Evolutionary conservation across 2,888 invertebrate genomes (phyloP), one percentile per base, ranked within the genome.

Genomic region (Campaea margaritaria): DNA sequence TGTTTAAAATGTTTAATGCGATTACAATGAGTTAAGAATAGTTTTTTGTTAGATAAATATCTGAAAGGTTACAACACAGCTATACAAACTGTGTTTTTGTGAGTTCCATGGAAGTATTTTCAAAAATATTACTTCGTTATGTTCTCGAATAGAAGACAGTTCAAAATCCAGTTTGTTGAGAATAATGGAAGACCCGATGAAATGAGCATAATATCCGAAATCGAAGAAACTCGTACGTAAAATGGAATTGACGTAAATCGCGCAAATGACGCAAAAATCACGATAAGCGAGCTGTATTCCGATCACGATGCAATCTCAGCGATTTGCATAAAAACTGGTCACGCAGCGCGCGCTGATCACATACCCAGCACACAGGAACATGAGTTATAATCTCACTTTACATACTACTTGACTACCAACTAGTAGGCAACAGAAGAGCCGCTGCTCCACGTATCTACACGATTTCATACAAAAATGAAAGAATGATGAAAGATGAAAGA

Each of bases 291-390:
- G 28, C 21, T 46, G 48, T 56, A 62, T 53, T 62, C 54, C 44
- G 54, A 57, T 41, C 64, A 59, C 52, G 45, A 39, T 21, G 42
- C 46, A 41, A 56, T 53, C 63, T 21, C 2, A 21, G 21, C 21
- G 21, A 21, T 21, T 21, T 21, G 21, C 41, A 49, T 44, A 60
- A 61, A 59, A 62, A 61, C 58, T 50, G 47, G 68, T 68, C 68
- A 68, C 65, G 63, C 63, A 55, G 11, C 38, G 41, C 21, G 16
- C 43, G 21, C 16, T 47, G 36, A 42, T 38, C 62, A 58, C 56
- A 50, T 50, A 43, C 34, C 13, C 38, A 11, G 15, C 7, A 16
- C 14, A 45, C 45, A 58, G 56, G 58, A 50, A 53, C 46, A 44
- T 56, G 11, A 56, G 21, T 21, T 48, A 56, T 36, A 53, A 59